These are phyloP conservation scores for Acanthacorydalis orientalis DNA, from an alignment of 2,888 invertebrate species.

Conservation along the genomic window DNA sequence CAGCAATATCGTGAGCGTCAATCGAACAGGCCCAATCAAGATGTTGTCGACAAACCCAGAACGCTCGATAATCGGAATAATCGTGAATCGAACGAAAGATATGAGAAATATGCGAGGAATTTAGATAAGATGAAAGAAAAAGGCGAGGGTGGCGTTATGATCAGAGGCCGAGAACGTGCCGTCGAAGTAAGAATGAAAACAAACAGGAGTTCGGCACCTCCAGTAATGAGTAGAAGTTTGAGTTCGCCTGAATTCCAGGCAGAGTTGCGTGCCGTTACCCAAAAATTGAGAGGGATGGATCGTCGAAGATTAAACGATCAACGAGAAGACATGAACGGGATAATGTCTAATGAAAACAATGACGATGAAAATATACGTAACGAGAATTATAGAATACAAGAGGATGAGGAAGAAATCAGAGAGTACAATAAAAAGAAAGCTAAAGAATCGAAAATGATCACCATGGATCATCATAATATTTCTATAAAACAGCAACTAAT, in stretches of 20 bases:
- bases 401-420: background rate
- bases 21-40: constrained; percentile 7
- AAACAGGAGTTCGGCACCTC: constrained; percentile 19
- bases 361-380: background rate
- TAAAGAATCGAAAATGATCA: constrained; percentile 4
- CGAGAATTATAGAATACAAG: background rate
- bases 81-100: background rate
- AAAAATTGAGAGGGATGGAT: constrained; percentile 15
- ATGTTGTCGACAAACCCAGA: constrained; percentile 7
- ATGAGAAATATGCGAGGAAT: background rate
- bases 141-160: constrained; percentile 10
- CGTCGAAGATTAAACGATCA: constrained; percentile 9
- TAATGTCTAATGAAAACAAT: background rate
- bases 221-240: constrained; percentile 25
- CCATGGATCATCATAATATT: constrained; percentile 6
- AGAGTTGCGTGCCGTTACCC: constrained; percentile 29
- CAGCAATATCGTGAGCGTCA: background rate
- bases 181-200: constrained; percentile 10
- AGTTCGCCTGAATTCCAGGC: constrained; percentile 34
- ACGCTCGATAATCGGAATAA: constrained; percentile 1
- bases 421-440: background rate
- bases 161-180: constrained; percentile 10
- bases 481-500: constrained; percentile 3
- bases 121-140: constrained; percentile 2
- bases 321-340: background rate